These are phyloP conservation scores for Deilephila elpenor DNA, from an alignment of 2,888 invertebrate species.

Conservation along the genomic window DNA sequence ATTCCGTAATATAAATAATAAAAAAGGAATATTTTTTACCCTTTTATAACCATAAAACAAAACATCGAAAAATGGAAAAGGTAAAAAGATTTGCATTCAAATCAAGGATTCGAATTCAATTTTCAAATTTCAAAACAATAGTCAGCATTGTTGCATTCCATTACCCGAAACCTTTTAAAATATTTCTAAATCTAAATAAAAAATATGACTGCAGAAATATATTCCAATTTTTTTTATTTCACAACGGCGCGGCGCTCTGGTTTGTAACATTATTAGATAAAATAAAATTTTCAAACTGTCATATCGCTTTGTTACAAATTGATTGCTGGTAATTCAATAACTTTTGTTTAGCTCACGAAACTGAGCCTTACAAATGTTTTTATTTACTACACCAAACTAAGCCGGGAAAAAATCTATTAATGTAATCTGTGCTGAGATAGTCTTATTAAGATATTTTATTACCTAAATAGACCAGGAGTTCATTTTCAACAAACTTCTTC, in stretches of 20 bases:
- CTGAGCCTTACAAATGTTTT: neutral
- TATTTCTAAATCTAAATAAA: too few relatives aligned
- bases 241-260: too few relatives aligned
- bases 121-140: too few relatives aligned
- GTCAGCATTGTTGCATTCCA: too few relatives aligned
- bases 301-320: neutral
- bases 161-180: too few relatives aligned
- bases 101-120: too few relatives aligned
- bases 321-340: neutral
- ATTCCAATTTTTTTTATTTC: too few relatives aligned
- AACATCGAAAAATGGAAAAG: neutral
- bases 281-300: neutral
- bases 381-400: neutral
- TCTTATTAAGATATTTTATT: too few relatives aligned
- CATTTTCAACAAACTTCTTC: too few relatives aligned
- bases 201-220: too few relatives aligned
- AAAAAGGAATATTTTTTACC: neutral
- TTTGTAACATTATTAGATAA: neutral
- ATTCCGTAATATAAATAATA: neutral
- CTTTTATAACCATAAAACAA: neutral
- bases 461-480: too few relatives aligned
- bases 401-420: neutral
- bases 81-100: too few relatives aligned
- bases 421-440: neutral
- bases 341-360: neutral